These are phyloP conservation scores for Lagopus muta DNA, from an alignment of 2,113 vertebrate species.

Conservation along the genomic window DNA sequence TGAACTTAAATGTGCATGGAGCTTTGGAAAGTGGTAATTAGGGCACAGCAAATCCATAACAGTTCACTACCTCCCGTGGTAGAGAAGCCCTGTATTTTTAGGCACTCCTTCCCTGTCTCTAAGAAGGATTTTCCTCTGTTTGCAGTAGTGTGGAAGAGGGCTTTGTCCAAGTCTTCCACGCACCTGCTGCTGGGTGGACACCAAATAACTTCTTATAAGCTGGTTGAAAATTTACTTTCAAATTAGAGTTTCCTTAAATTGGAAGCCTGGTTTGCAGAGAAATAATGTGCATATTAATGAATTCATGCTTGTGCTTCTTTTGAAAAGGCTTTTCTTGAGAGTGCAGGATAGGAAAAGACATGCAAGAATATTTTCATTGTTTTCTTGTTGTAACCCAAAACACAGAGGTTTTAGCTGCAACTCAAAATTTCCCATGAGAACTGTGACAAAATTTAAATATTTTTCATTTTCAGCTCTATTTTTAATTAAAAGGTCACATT, in stretches of 20 bases:
- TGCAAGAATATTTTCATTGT: conserved; percentile 16
- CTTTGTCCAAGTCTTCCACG: background rate
- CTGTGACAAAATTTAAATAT: conserved; percentile 59
- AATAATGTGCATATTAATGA: conserved; percentile 43
- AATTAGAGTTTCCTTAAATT: background rate
- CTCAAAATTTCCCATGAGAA: conserved; percentile 46
- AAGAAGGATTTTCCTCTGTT: conserved; percentile 15
- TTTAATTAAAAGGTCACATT: conserved; percentile 67
- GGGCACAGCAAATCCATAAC: conserved; percentile 31
- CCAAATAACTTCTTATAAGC: background rate
- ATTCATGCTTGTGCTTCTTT: conserved; percentile 1
- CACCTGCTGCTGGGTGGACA: background rate
- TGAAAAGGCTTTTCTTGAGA: conserved; percentile 33
- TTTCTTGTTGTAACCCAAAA: conserved; percentile 23
- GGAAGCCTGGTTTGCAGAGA: background rate
- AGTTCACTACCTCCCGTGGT: background rate
- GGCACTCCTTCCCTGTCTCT: background rate
- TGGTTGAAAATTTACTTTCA: background rate
- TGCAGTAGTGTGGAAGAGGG: background rate
- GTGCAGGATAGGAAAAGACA: background rate
- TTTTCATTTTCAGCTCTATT: conserved; percentile 61
- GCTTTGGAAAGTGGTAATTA: conserved; percentile 25
- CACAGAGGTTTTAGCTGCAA: background rate
- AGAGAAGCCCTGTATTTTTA: background rate
- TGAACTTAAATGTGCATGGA: background rate